Evolutionary conservation across 2,797 vertebrate genomes (phyloP), one percentile per base, ranked within the genome.

Genomic region (Channallabes apus): DNA sequence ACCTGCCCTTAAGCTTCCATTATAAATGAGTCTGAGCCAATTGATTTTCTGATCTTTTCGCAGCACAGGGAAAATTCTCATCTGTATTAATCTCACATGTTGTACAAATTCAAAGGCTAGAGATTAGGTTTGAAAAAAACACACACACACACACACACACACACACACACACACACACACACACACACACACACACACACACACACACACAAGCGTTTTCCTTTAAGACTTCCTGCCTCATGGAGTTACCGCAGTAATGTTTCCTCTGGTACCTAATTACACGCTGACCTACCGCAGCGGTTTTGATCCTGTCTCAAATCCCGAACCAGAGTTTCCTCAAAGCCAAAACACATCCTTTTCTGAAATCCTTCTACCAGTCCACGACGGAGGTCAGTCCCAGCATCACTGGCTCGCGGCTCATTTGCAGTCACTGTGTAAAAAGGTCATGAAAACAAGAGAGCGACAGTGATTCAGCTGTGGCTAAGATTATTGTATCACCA

Each of bases 201-300:
- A 46, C 41, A 46, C 41, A 51, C 46, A 12, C 46, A 51, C 46
- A 15, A 62, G 58, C 61, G 58, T 62, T 61, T 79, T 61, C 56
- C 76, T 62, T 79, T 62, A 79, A 88, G 86, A 84, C 83, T 86
- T 86, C 80, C 83, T 79, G 73, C 83, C 85, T 85, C 82, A 84
- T 84, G n/a, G 84, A 82, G 84, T 89, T 87, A 76, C 86, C 84
- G 82, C 84, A 73, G 89, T 87, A 89, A 90, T 87, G 12, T 69
- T 87, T 86, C 86, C 83, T 86, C 89, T 29, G 83, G 87, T 82
- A 80, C 65, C 79, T 85, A 88, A 90, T 89, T 89, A 87, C 83
- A 87, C 80, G 32, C 38, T 69, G 75, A 59, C 78, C 38, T 69
- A 80, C 85, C 79, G 62, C 67, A 83, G 85, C 69, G 12, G 35